A percentile compares a stretch with the other conserved stretches of the same genome.
These are phyloP conservation scores for Okamejei kenojei DNA, from an alignment of 2,797 vertebrate species.

Conservation along the genomic window DNA sequence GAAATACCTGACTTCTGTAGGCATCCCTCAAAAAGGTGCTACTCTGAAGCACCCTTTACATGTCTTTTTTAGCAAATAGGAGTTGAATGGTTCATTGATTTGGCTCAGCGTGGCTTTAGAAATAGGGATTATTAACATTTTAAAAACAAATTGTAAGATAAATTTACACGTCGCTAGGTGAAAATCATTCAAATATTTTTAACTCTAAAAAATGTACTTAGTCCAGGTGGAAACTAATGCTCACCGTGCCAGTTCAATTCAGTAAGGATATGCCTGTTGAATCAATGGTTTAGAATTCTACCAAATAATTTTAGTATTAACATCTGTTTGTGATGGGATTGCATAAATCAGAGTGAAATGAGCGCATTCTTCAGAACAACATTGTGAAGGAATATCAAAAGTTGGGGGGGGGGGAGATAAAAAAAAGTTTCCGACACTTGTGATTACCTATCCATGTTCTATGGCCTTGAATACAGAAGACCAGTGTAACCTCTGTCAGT, in stretches of 20 bases:
- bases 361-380: neutral
- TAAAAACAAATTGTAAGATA: neutral
- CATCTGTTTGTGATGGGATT: neutral
- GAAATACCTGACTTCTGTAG: neutral
- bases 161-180: neutral
- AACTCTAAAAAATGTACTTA: neutral
- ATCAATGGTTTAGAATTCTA: neutral
- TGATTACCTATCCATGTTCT: neutral
- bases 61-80: neutral
- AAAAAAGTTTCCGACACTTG: neutral
- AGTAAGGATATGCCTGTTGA: neutral
- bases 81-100: neutral
- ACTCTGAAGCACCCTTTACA: neutral
- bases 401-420: too few species aligned
- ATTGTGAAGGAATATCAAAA: neutral
- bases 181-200: neutral
- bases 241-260: neutral
- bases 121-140: neutral
- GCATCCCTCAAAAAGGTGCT: neutral
- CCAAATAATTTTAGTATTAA: neutral
- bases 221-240: neutral
- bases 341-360: neutral
- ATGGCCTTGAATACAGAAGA: neutral
- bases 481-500: neutral
- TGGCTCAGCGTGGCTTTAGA: neutral